phyloP scores from a whole-genome alignment of 2,797 vertebrate genomes.

The Kryptopterus vitreolus region DNA sequence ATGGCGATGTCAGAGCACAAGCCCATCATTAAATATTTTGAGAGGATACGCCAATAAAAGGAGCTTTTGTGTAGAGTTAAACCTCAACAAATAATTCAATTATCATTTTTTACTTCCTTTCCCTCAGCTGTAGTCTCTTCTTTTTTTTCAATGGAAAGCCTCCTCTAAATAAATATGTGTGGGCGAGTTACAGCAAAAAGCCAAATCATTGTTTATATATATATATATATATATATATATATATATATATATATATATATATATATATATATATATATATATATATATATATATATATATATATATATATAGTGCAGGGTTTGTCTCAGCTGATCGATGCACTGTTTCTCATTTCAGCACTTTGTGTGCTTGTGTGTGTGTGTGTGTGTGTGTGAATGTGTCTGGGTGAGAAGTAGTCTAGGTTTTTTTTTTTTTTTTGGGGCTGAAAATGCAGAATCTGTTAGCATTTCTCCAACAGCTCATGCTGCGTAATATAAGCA shows the following conservation, averaged over 20 bases:
- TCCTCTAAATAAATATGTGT: not conserved
- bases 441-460: not conserved
- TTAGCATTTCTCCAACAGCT: not conserved
- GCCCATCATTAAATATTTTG: not conserved
- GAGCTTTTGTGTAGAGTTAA: not conserved
- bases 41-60: not conserved
- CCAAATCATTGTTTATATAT: not conserved
- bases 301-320: too few species aligned
- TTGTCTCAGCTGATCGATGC: conserved; percentile 7
- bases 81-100: not conserved
- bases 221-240: too few species aligned
- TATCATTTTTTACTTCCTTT: not conserved
- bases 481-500: not conserved
- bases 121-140: not conserved
- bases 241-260: too few species aligned
- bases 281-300: too few species aligned
- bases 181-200: not conserved
- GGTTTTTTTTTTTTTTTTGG: too few species aligned
- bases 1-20: not conserved
- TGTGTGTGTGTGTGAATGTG: not conserved
- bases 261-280: too few species aligned
- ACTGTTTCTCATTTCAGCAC: conserved; percentile 15
- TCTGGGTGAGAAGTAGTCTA: not conserved
- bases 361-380: not conserved
- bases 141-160: not conserved